Evolutionary conservation across 1,140 invertebrate species (phyloP), one percentile per base, ranked within the genome.

Genomic region (Bombus impatiens): DNA sequence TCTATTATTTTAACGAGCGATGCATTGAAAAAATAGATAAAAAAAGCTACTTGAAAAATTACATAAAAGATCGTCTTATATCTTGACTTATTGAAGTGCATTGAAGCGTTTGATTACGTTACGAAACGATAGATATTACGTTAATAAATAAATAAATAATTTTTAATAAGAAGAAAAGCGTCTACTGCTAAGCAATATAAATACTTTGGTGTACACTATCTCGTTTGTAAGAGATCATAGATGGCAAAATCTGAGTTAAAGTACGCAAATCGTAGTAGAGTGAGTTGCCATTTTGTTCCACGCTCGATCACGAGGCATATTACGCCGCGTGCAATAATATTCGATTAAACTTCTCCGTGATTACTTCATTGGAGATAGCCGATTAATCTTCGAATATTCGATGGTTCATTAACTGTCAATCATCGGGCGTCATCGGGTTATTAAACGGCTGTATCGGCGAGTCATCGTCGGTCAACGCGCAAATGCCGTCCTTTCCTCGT

Each of bases 221-320:
- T 28, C 13, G 1, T 42, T n/a, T n/a, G 3, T 5, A 37, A 6
- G 32, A 18, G 57, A 42, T 67, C 35, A 47, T 12, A 13, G 22
- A 75, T 47, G 42, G 57, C 12, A n/a, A 44, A 75, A 59, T 44
- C 25, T 13, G 3, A 18, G 37, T 44, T 42, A n/a, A 6, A n/a
- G 53, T 12, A 8, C 5, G 87, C 82, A 88, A 93, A 89, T 93
- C 92, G 90, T 91, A 89, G 91, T 85, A 91, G 92, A 68, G 90
- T 93, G 93, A 94, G 91, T 90, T 87, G 92, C 92, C 92, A 92
- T 94, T 94, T 94, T 92, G 87, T 90, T 89, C 86, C 81, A 87
- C 88, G 91, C 86, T 93, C 91, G 89, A 93, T 93, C 93, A 90
- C 87, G 86, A 83, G 83, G 88, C 86, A 90, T 83, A 91, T 86